Evolutionary conservation across 2,888 invertebrate genomes (phyloP), one percentile per base, ranked within the genome.

Genomic region (Morpho deidamia): DNA sequence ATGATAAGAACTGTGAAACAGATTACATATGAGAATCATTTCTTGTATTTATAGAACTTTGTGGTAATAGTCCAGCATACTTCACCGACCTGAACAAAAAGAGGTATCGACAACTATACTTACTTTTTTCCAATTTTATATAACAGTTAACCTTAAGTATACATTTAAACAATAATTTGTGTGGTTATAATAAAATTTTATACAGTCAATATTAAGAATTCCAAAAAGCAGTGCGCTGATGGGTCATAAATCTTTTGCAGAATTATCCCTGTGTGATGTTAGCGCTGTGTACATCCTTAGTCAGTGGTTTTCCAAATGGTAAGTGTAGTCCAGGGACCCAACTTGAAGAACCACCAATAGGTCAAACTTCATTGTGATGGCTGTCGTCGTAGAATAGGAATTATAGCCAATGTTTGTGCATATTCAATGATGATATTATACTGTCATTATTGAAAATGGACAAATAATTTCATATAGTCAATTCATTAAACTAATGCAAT

Each of bases 221-320:
- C 78, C 74, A 78, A 78, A 75, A 78, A 80, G 77, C 82, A 79
- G 78, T 81, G 73, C 88, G 91, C 92, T 92, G 91, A 92, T 91
- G 92, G 92, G 93, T 92, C 93, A 89, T 93, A 89, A 86, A 92
- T 94, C 93, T 94, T 94, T 92, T 94, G 93, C 94, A 94, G 94
- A 94, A 94, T 89, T 91, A 90, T 91, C 91, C 91, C 90, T 91
- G 91, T 91, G 92, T 91, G 92, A 92, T 92, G 89, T 89, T 91
- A 90, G 91, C 90, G 91, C 91, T 91, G 92, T 91, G 90, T 91
- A 91, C 92, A 88, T 90, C 91, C 91, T 90, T 91, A 85, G 84
- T 86, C 88, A 90, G 81, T 86, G 91, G 90, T 90, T 90, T 85
- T 80, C 82, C 85, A 78, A 91, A 91, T 90, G 92, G 92, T 93